Evolutionary conservation across 2,113 vertebrate genomes (phyloP).

Genomic region (Heterocephalus glaber): DNA sequence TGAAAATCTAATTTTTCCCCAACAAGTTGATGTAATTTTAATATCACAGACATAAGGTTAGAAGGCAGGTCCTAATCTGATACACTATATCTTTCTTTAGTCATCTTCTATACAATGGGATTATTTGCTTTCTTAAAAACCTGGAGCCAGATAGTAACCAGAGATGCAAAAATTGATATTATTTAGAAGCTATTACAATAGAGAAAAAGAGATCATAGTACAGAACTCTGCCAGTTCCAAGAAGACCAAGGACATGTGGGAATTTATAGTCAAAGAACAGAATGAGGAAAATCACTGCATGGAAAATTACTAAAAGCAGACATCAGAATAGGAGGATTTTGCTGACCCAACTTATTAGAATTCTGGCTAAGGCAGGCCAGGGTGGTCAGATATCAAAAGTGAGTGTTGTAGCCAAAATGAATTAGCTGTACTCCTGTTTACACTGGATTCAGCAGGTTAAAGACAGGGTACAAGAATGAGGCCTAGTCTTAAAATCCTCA

Average conservation of each 20-base stretch:
- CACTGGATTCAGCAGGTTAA: not conserved
- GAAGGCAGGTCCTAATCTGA: not conserved
- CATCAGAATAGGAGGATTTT: not conserved
- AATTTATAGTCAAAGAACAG: not conserved
- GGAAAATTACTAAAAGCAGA: not conserved
- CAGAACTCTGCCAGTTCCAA: not conserved
- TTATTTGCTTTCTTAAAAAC: not conserved
- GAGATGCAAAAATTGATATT: not conserved
- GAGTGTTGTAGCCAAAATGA: not conserved
- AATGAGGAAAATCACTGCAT: not conserved
- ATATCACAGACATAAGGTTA: not conserved
- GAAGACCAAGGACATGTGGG: not conserved
- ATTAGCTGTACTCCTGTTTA: not conserved
- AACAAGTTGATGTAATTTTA: not conserved
- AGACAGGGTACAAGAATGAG: not conserved
- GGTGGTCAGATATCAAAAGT: not conserved
- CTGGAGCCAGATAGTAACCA: not conserved
- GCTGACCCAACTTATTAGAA: not conserved
- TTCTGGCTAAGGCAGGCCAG: not conserved
- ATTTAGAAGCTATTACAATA: not conserved
- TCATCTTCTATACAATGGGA: not conserved
- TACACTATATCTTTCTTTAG: not conserved
- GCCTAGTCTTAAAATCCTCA: not conserved
- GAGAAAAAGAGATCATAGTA: not conserved
- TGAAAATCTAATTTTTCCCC: not conserved